Base-by-base conservation (phyloP, 1,140 invertebrate genomes). In the Stegodyphus dumicola region DNA sequence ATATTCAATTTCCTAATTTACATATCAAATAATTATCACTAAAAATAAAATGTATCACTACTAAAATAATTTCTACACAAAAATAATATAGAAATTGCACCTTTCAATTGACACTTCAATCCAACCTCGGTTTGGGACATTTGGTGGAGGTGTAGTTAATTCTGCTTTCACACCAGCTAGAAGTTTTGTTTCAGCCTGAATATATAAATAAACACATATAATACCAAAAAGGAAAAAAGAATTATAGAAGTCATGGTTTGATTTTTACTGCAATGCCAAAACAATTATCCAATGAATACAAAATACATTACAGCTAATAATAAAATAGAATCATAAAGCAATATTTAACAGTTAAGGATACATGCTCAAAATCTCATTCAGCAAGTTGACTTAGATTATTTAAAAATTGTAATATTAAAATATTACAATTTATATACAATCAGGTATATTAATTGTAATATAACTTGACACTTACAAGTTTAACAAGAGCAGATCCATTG, bases 91-190 rank as follows among this genome's bases (percentile, higher is more conserved):
- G 9, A 9, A 1, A 69, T n/a, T 17, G 67, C 15, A 97, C 96
- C 97, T 98, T 90, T 98, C 97, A 49, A 98, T 96, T 92, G 97
- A 97, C 91, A 99, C 98, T 90, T 98, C 96, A 48, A 99, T 91
- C 92, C 96, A 95, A 86, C 97, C 97, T 90, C 94, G 92, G 64
- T 94, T 91, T 6, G 96, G 95, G 81, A 92, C 93, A 11, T 95
- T 93, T n/a, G 93, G 92, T 87, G 91, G 92, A 52, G 96, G 96
- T 73, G 92, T 91, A 90, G 96, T 96, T 79, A 98, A 93, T 92
- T 99, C 97, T 84, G 96, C 94, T 93, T 98, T 99, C 0, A 98
- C 94, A 60, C 96, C 96, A 69, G 98, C 96, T 52, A 99, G 91
- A 77, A 99, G 93, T 91, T 99, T 97, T 48, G 97, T 97, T 88